Conservation (phyloP, 1,140 invertebrate species). For the Homalodisca vitripennis region DNA sequence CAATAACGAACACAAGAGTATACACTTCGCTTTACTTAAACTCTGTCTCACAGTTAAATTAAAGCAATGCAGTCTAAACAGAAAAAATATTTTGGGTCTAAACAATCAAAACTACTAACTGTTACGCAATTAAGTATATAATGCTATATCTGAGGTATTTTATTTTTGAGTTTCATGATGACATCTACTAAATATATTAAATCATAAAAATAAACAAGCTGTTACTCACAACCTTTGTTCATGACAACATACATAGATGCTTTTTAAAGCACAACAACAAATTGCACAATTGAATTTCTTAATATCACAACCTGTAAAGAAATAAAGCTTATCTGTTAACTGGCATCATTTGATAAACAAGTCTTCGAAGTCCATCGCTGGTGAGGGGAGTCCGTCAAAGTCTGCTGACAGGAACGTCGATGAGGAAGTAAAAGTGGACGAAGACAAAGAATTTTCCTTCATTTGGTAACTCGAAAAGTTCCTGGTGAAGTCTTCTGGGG, state of each 20-base stretch:
- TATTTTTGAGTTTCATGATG: no score
- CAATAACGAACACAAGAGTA: no score
- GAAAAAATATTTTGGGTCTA: no score
- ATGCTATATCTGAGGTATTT: no score
- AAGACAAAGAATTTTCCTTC: constrained; percentile 3
- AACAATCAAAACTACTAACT: no score
- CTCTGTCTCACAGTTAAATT: no score
- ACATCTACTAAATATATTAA: no score
- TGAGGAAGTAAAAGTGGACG: not conserved
- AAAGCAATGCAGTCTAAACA: no score
- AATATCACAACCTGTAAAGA: not conserved
- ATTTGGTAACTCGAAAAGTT: constrained; percentile 3
- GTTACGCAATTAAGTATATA: no score
- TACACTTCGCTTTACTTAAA: no score
- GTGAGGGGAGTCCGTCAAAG: constrained; percentile 16
- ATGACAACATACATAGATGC: not conserved
- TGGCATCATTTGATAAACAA: constrained; percentile 11
- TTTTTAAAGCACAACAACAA: not conserved
- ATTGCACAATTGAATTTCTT: not conserved
- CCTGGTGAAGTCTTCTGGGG: not conserved
- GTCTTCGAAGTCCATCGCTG: constrained; percentile 20
- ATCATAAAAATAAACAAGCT: no score
- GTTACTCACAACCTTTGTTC: constrained; percentile 10
- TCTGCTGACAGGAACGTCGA: constrained; percentile 3
- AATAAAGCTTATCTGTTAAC: no score